Conservation (phyloP, 2,797 vertebrate genomes). For the Clarias fuscus region DNA sequence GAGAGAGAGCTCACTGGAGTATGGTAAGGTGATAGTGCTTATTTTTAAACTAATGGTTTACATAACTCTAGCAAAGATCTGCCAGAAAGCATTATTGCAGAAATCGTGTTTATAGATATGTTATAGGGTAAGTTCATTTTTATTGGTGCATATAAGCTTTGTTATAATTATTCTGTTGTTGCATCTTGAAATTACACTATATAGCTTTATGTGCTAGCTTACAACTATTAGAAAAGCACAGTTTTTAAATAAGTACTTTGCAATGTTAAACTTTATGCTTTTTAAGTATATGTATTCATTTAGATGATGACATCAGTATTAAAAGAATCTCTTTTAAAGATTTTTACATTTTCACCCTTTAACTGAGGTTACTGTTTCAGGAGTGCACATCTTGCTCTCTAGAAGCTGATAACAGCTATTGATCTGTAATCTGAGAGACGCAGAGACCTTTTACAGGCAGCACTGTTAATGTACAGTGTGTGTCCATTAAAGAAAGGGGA, state of each 20-base stretch:
- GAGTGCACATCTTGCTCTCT: constrained; percentile 5
- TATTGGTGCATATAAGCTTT: neutral
- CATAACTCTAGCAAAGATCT: neutral
- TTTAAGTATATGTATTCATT: neutral
- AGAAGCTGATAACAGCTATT: constrained; percentile 40
- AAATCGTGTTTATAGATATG: neutral
- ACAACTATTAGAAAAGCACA: neutral
- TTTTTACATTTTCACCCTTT: constrained; percentile 1
- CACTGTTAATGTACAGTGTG: constrained; percentile 15
- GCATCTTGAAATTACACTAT: neutral
- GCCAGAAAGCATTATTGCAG: neutral
- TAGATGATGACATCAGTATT: neutral
- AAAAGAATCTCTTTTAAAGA: neutral
- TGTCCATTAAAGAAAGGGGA: neutral
- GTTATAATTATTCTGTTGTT: constrained; percentile 13
- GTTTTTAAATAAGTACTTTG: neutral
- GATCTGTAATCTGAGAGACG: constrained; percentile 49
- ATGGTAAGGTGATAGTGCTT: constrained; percentile 51
- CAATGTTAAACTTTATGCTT: neutral
- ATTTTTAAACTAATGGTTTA: constrained; percentile 13
- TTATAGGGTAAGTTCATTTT: neutral
- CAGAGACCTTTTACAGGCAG: constrained; percentile 42
- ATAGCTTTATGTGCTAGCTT: constrained; percentile 16
- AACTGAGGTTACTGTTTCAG: constrained; percentile 35
- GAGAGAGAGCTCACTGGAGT: constrained; percentile 34